phyloP scores from a whole-genome alignment of 2,797 vertebrate species.

The Semaprochilodus insignis region DNA sequence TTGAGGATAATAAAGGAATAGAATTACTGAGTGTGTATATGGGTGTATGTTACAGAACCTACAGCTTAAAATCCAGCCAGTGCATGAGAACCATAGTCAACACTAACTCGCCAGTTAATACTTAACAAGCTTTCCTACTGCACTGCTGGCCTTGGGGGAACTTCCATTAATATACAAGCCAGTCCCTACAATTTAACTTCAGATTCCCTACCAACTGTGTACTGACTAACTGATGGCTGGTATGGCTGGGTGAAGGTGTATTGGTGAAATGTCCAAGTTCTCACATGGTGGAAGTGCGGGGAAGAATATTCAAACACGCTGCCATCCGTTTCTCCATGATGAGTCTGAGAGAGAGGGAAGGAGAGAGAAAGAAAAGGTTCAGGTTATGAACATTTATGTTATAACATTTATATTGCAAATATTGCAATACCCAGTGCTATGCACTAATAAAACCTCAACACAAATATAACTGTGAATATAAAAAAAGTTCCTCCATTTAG shows the following conservation, averaged over 20 bases:
- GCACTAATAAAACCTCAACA: no score
- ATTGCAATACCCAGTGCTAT: no score
- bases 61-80: neutral
- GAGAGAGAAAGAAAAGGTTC: conserved; percentile 12
- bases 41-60: no score
- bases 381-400: neutral
- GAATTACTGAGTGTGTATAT: no score
- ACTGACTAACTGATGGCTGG: neutral
- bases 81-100: neutral
- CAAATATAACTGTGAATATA: no score
- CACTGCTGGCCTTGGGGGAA: neutral
- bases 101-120: neutral
- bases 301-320: conserved; percentile 86
- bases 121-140: neutral
- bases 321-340: conserved; percentile 88
- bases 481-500: no score
- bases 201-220: neutral
- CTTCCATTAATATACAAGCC: neutral
- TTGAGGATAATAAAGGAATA: no score
- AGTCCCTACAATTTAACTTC: neutral
- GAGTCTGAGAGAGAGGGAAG: conserved; percentile 69
- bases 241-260: neutral
- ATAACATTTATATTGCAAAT: no score
- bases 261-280: conserved; percentile 55
- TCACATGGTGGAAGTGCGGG: conserved; percentile 85